phyloP scores from a whole-genome alignment of 1,140 invertebrate genomes.

The Drosophila jambulina region DNA sequence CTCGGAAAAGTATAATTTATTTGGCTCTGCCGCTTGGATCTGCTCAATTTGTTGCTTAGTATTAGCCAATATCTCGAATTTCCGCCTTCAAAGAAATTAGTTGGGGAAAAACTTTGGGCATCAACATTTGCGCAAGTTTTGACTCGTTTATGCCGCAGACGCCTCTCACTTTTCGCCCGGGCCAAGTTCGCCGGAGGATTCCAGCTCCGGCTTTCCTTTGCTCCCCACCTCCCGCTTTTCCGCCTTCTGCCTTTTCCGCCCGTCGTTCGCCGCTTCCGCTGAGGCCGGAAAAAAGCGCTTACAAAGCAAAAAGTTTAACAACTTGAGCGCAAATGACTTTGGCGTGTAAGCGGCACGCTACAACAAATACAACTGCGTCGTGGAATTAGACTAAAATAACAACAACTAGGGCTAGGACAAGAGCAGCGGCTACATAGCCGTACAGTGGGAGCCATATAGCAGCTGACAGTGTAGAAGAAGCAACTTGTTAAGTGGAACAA shows the following conservation, averaged over 20 bases:
- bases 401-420: constrained; percentile 40
- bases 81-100: constrained; percentile 64
- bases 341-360: constrained; percentile 75
- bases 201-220: constrained; percentile 9
- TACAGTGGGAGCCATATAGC: constrained; percentile 3
- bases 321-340: constrained; percentile 78
- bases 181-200: constrained; percentile 25
- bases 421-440: neutral
- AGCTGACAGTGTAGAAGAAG: constrained; percentile 30
- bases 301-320: constrained; percentile 77
- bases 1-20: constrained; percentile 13
- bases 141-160: constrained; percentile 61
- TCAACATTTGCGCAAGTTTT: constrained; percentile 74
- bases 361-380: constrained; percentile 52
- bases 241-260: constrained; percentile 1
- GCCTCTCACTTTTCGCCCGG: constrained; percentile 21
- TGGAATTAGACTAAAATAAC: constrained; percentile 72
- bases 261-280: constrained; percentile 55
- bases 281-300: constrained; percentile 75
- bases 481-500: constrained; percentile 78
- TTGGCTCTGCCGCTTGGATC: constrained; percentile 19
- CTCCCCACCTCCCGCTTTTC: neutral
- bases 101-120: constrained; percentile 64
- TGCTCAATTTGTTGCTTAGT: constrained; percentile 53
- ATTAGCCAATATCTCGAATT: constrained; percentile 32